These are phyloP conservation scores for Myripristis jacobus DNA, from an alignment of 2,797 vertebrate species.

Conservation along the genomic window DNA sequence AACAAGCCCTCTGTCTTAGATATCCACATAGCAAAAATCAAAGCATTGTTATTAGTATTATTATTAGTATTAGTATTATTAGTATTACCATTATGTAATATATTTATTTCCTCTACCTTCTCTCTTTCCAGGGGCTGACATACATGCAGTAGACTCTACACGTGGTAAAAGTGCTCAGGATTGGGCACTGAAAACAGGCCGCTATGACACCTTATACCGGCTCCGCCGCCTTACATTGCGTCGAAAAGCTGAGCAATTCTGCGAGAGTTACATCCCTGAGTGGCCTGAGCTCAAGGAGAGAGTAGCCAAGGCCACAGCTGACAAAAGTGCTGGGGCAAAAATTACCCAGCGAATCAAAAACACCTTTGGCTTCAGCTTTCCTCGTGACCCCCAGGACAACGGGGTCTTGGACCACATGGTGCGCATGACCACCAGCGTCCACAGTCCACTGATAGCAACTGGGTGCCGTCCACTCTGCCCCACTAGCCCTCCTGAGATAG, in stretches of 20 bases:
- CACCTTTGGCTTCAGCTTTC: slow-evolving; percentile 82
- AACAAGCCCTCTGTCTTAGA: no score
- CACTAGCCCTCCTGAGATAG: slow-evolving; percentile 84
- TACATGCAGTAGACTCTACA: slow-evolving; percentile 81
- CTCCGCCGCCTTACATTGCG: slow-evolving; percentile 80
- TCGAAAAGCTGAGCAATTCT: slow-evolving; percentile 86
- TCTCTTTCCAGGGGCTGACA: slow-evolving; percentile 84
- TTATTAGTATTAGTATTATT: no score
- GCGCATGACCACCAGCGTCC: slow-evolving; percentile 87
- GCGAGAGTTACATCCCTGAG: slow-evolving; percentile 78
- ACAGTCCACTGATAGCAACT: slow-evolving; percentile 87
- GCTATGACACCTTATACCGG: slow-evolving; percentile 80
- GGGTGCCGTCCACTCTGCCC: slow-evolving; percentile 89
- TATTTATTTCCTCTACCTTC: not conserved
- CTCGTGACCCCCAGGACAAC: slow-evolving; percentile 82
- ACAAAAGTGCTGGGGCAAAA: slow-evolving; percentile 75
- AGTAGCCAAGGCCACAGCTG: slow-evolving; percentile 78
- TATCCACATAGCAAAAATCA: no score
- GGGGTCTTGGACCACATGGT: slow-evolving; percentile 92
- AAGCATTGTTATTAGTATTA: no score
- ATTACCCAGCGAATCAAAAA: slow-evolving; percentile 82
- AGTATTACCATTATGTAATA: no score
- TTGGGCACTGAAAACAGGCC: slow-evolving; percentile 88
- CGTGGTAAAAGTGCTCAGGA: slow-evolving; percentile 85
- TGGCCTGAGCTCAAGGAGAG: slow-evolving; percentile 85